These are phyloP conservation scores for Ceratosolen solmsi DNA, from an alignment of 1,140 invertebrate genomes.

Conservation along the genomic window DNA sequence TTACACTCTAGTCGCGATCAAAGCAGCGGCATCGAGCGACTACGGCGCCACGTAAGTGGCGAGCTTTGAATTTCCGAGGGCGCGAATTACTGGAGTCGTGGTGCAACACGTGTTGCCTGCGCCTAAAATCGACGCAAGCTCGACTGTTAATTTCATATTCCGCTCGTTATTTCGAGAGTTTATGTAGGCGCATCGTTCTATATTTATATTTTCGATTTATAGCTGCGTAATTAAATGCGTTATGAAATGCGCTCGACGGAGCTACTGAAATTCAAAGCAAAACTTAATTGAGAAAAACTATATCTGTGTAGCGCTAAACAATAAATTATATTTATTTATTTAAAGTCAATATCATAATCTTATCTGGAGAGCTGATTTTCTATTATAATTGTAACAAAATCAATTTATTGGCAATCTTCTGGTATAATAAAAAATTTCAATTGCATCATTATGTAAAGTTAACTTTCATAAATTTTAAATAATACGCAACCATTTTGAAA, in stretches of 20 bases:
- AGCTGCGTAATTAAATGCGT: not conserved
- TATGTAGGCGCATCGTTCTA: not conserved
- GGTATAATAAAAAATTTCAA: no score
- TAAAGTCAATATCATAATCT: no score
- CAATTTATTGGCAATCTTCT: no score
- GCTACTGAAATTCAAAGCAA: not conserved
- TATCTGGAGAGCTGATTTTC: no score
- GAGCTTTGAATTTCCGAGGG: not conserved
- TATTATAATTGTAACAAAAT: no score
- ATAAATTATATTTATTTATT: no score
- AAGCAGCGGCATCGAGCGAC: not conserved
- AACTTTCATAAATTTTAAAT: no score
- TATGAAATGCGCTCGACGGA: not conserved
- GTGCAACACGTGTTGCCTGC: not conserved
- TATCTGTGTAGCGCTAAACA: no score
- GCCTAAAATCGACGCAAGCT: not conserved
- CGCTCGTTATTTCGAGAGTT: not conserved
- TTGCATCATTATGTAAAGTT: no score
- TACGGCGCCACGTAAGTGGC: not conserved
- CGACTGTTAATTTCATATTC: conserved; percentile 13
- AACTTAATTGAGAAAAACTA: not conserved
- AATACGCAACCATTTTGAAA: no score
- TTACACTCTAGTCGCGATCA: not conserved
- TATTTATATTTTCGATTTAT: conserved; percentile 12
- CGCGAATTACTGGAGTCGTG: not conserved